Evolutionary conservation across 2,797 vertebrate species (phyloP), one percentile per base, ranked within the genome.

Genomic region (Poecilia picta): DNA sequence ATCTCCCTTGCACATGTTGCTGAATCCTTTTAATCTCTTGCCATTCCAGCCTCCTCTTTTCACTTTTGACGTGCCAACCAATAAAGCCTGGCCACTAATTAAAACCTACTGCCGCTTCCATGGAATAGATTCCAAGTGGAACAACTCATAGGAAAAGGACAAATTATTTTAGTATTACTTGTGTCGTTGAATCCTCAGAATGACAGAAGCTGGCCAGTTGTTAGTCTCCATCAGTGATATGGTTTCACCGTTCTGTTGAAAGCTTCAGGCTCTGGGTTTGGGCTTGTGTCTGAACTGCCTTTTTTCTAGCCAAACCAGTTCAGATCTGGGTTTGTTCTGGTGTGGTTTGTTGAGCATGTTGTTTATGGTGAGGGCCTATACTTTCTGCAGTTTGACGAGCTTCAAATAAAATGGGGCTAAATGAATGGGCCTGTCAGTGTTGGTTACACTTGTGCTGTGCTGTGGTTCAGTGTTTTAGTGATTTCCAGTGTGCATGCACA

Each of bases 291-390:
- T 81, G 80, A 46, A 57, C 72, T 71, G 73, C 36, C 31, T 33
- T 87, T 91, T 85, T 90, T 88, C 78, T 82, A 43, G 85, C 76
- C 74, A 47, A 77, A 83, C 80, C 83, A 81, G 93, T 93, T 92
- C 79, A 90, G 85, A 87, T 90, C 92, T 91, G 74, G 85, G 92
- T 90, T 95, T 94, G 92, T 95, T 94, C 91, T 95, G 89, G 89
- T 96, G 95, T 95, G 96, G 96, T 96, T 95, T 93, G 90, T 91
- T 91, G 88, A 95, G 94, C 92, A 94, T 96, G 95, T 95, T 95
- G 94, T 96, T 96, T 95, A 95, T 95, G 93, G 94, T 94, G 89
- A 91, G 86, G 88, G 81, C 92, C 93, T 94, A 88, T 94, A 92
- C 93, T 95, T 95, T 95, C 88, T 94, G 90, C 81, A 93, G 91